A percentile compares a stretch with the other conserved stretches of the same genome.
These are phyloP conservation scores for Arizona elegans DNA, from an alignment of 2,113 vertebrate genomes.

Conservation along the genomic window DNA sequence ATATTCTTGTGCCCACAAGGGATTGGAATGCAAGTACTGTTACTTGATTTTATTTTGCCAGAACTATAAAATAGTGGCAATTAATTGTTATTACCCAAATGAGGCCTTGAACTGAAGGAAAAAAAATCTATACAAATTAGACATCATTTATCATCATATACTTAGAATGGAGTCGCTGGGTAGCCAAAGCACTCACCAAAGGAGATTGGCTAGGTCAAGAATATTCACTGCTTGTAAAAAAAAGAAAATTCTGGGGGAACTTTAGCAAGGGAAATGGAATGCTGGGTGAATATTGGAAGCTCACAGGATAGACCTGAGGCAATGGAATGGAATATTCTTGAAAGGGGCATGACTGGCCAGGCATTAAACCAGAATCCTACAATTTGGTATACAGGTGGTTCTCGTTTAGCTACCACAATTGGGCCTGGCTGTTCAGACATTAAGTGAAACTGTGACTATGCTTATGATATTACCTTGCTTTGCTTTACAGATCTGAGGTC, in stretches of 20 bases:
- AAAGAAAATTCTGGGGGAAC: not conserved
- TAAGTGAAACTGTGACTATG: not conserved
- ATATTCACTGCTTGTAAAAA: not conserved
- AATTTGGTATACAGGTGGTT: not conserved
- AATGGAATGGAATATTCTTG: not conserved
- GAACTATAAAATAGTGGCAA: not conserved
- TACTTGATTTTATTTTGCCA: not conserved
- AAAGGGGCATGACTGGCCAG: not conserved
- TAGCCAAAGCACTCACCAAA: not conserved
- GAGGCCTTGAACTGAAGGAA: not conserved
- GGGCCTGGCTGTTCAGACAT: not conserved
- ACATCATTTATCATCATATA: not conserved
- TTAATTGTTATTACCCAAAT: not conserved
- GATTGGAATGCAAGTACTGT: not conserved
- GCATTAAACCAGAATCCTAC: not conserved
- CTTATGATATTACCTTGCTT: not conserved
- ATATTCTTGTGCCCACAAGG: not conserved
- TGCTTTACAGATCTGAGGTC: not conserved
- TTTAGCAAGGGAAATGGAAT: not conserved
- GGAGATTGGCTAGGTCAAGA: not conserved
- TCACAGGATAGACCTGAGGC: not conserved
- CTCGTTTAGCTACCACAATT: not conserved
- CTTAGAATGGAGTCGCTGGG: not conserved
- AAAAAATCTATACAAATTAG: not conserved
- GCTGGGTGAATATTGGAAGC: not conserved